Conservation (phyloP, 2,797 vertebrate genomes). For the Halcyon smyrnensis region DNA sequence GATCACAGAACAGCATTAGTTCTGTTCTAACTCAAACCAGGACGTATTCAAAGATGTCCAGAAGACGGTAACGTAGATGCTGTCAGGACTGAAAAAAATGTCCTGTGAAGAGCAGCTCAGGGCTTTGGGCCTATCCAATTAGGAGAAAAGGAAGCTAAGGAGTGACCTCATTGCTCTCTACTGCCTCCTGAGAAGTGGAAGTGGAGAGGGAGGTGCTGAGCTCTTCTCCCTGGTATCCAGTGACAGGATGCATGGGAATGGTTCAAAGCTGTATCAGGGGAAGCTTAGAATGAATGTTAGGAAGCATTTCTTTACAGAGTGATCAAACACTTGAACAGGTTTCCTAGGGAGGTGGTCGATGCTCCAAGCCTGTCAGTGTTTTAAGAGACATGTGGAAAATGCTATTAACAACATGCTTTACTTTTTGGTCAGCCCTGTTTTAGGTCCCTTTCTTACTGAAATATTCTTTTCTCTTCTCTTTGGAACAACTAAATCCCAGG, state of each 20-base stretch:
- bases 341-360: neutral
- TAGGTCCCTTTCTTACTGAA: neutral
- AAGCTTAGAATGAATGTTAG: too few species aligned
- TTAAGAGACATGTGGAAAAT: neutral
- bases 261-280: neutral
- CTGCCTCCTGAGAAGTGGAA: neutral
- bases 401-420: neutral
- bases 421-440: neutral
- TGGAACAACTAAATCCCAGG: neutral
- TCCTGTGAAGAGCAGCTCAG: neutral
- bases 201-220: neutral
- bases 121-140: neutral
- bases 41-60: neutral
- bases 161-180: neutral
- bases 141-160: too few species aligned
- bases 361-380: neutral
- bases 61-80: neutral
- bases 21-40: too few species aligned
- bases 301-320: too few species aligned
- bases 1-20: too few species aligned
- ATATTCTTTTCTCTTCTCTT: too few species aligned
- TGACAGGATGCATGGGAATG: accelerated
- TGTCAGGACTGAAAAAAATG: neutral
- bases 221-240: neutral
- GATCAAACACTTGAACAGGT: neutral